These are phyloP conservation scores for Leptarthrus brevirostris DNA, from an alignment of 2,888 invertebrate genomes.

Conservation along the genomic window DNA sequence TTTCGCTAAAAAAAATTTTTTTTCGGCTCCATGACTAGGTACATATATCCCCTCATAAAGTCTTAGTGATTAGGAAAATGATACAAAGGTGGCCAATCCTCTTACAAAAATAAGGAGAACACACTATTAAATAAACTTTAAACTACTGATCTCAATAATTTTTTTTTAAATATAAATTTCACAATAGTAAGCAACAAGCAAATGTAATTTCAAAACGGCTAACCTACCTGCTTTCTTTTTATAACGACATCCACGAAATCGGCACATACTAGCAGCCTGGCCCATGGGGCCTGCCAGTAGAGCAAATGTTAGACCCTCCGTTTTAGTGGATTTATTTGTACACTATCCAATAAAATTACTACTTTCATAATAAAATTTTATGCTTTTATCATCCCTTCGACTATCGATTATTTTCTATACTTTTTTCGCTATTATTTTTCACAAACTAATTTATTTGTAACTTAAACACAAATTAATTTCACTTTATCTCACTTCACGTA, in stretches of 20 bases:
- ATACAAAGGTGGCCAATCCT: no score
- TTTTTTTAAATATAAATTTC: no score
- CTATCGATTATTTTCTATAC: not conserved
- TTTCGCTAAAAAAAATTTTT: no score
- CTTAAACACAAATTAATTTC: constrained; percentile 2
- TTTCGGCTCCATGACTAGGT: no score
- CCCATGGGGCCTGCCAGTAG: constrained; percentile 73
- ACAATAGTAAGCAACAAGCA: no score
- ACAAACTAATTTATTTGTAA: no score
- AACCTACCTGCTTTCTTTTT: constrained; percentile 71
- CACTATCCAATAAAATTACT: constrained; percentile 16
- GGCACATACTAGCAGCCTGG: constrained; percentile 85
- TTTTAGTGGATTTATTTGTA: constrained; percentile 60
- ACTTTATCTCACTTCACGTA: not conserved
- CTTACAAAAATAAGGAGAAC: no score
- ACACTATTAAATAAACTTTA: no score
- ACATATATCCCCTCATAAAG: no score
- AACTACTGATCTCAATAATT: no score
- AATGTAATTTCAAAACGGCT: not conserved
- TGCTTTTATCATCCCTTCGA: no score
- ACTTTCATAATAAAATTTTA: constrained; percentile 33
- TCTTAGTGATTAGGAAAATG: no score
- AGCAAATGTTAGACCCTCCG: constrained; percentile 67
- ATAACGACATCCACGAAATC: constrained; percentile 81
- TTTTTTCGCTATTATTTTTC: not conserved